Evolutionary conservation across 2,113 vertebrate species (phyloP).

Genomic region (mouse (Mus musculus)): DNA sequence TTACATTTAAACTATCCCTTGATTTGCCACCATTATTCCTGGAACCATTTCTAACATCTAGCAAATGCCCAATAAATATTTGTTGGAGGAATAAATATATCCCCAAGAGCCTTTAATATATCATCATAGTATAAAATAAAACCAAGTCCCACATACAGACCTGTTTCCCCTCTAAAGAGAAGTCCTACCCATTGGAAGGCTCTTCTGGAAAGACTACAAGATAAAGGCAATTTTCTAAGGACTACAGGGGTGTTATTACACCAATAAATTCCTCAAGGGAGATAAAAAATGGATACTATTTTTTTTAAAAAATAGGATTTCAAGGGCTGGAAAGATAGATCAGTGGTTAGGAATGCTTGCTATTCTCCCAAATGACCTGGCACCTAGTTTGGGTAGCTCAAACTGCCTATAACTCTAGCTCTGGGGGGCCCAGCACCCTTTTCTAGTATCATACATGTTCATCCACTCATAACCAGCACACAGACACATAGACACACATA

Average conservation of each 20-base stretch:
- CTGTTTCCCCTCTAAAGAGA: background rate
- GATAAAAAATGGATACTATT: background rate
- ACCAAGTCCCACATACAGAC: background rate
- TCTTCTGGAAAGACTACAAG: background rate
- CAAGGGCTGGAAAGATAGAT: background rate
- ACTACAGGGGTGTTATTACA: background rate
- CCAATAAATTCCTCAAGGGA: background rate
- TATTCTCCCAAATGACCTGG: background rate
- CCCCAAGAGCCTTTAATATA: background rate
- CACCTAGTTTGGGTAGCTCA: background rate
- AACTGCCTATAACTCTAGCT: background rate
- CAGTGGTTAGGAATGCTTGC: background rate
- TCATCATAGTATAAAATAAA: background rate
- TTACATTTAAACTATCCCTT: background rate
- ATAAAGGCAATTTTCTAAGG: slow-evolving; percentile 27
- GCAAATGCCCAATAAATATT: slow-evolving; percentile 40
- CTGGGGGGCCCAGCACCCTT: background rate
- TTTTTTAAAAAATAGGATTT: slow-evolving; percentile 21
- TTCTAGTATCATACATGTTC: background rate
- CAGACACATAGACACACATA: background rate
- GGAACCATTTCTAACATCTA: background rate
- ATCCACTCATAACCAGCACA: background rate
- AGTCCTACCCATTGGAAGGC: background rate
- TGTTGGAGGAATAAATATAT: background rate
- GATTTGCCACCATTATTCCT: background rate